Conservation (phyloP, 2,888 invertebrate species). For the Pseudanteris insignis region DNA sequence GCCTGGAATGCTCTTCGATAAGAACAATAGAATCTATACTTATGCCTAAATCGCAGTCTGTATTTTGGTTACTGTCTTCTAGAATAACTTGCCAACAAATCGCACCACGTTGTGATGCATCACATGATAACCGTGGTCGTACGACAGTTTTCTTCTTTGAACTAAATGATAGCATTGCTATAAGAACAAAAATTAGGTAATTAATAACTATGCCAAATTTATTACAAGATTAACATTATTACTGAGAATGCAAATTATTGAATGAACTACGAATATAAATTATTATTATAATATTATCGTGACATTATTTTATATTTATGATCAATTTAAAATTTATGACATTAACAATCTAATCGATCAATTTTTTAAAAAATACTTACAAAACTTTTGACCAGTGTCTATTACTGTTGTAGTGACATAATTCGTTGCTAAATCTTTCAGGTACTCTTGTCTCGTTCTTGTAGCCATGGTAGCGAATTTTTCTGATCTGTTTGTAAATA, state of each 20-base stretch:
- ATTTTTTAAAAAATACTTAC: constrained; percentile 71
- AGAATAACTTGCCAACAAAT: constrained; percentile 84
- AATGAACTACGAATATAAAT: too few species aligned
- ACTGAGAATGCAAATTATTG: too few species aligned
- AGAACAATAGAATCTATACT: constrained; percentile 88
- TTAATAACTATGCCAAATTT: too few species aligned
- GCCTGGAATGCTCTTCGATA: constrained; percentile 83
- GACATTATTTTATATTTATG: neutral
- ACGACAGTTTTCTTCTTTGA: constrained; percentile 81
- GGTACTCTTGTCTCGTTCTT: constrained; percentile 92
- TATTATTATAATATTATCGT: too few species aligned
- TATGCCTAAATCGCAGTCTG: constrained; percentile 86
- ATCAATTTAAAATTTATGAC: neutral
- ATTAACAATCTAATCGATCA: too few species aligned
- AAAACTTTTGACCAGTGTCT: constrained; percentile 87
- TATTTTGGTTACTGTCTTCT: constrained; percentile 74
- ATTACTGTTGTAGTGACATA: constrained; percentile 82
- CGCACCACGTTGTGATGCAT: constrained; percentile 79
- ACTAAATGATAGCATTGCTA: constrained; percentile 80
- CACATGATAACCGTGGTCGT: constrained; percentile 78
- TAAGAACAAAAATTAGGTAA: constrained; percentile 51
- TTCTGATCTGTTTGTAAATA: constrained; percentile 74
- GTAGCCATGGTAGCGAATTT: constrained; percentile 98
- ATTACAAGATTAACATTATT: too few species aligned
- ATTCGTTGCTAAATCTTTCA: constrained; percentile 90